These are phyloP conservation scores for Macrobrachium rosenbergii DNA, from an alignment of 1,140 invertebrate species.

Conservation along the genomic window DNA sequence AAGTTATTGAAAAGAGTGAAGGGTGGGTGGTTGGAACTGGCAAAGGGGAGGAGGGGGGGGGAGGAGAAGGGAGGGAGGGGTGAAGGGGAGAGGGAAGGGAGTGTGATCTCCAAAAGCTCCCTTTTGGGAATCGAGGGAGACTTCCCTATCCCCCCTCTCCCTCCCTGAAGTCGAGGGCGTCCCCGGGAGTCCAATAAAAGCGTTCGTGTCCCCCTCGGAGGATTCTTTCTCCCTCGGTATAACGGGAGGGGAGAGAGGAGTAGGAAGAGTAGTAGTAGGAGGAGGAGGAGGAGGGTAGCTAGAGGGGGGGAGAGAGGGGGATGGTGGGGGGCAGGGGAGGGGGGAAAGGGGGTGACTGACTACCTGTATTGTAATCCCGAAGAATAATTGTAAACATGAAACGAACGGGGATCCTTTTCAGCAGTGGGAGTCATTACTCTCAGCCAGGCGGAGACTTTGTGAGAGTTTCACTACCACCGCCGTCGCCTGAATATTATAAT, in stretches of 20 bases:
- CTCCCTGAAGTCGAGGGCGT: too few relatives aligned
- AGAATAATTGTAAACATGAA: slow-evolving; percentile 60
- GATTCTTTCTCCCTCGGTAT: too few relatives aligned
- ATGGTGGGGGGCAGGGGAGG: background rate
- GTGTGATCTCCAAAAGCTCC: too few relatives aligned
- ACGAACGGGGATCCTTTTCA: slow-evolving; percentile 46
- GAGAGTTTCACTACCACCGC: slow-evolving; percentile 45
- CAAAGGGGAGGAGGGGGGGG: background rate
- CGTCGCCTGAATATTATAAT: slow-evolving; percentile 60
- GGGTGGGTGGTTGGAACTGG: too few relatives aligned
- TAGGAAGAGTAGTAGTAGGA: background rate
- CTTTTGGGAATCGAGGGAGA: too few relatives aligned
- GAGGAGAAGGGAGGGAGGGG: background rate
- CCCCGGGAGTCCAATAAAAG: too few relatives aligned
- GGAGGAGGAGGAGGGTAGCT: background rate
- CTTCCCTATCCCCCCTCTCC: too few relatives aligned
- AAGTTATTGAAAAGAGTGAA: background rate
- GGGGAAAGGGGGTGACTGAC: background rate
- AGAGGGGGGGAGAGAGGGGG: background rate
- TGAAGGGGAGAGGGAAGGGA: too few relatives aligned
- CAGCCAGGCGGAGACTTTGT: slow-evolving; percentile 51
- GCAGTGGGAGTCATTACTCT: slow-evolving; percentile 47
- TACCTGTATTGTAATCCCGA: slow-evolving; percentile 40
- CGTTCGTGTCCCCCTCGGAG: too few relatives aligned
- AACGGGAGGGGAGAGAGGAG: too few relatives aligned